Conservation (phyloP, 2,113 vertebrate species). For the Theristicus caerulescens region DNA sequence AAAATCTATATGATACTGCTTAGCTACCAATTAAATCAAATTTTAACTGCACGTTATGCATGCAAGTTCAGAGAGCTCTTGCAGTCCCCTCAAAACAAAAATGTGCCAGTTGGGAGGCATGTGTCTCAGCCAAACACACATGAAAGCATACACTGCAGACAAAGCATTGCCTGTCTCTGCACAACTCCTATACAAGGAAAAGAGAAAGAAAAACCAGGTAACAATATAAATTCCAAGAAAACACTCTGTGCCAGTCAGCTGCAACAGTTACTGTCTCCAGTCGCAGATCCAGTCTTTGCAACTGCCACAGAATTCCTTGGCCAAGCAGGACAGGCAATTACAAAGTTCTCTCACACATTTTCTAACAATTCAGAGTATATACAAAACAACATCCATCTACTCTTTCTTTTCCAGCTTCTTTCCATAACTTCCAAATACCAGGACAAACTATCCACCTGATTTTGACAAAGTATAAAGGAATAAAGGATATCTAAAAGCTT, state of each 20-base stretch:
- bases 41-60: not conserved
- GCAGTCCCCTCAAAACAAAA: not conserved
- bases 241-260: not conserved
- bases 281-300: not conserved
- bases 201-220: not conserved
- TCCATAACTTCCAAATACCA: not conserved
- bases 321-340: not conserved
- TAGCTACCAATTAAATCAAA: not conserved
- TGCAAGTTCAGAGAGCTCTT: not conserved
- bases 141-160: rapidly evolving
- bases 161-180: not conserved
- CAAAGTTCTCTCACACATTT: not conserved
- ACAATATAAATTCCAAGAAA: not conserved
- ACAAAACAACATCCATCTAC: not conserved
- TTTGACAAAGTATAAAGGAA: not conserved
- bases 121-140: not conserved
- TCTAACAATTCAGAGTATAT: not conserved
- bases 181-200: not conserved
- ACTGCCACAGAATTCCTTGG: not conserved
- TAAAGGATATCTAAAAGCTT: not conserved
- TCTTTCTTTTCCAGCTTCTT: not conserved
- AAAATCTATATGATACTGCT: not conserved
- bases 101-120: not conserved
- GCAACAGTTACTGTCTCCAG: not conserved
- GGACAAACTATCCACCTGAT: not conserved